phyloP scores from a whole-genome alignment of 2,888 invertebrate species.

The Andrena marginata region DNA sequence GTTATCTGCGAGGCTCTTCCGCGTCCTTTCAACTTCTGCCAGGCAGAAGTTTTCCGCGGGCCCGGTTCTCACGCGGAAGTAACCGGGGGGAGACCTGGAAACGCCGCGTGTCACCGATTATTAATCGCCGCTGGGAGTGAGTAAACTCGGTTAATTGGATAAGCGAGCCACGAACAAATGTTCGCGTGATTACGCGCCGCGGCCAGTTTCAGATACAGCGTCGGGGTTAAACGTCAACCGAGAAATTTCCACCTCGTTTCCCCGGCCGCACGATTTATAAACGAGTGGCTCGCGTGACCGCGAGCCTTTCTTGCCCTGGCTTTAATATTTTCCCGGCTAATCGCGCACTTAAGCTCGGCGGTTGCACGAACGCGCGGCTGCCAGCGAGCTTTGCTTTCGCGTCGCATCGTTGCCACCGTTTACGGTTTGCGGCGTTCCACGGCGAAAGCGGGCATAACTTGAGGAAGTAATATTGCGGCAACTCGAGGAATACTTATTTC shows the following conservation, averaged over 20 bases:
- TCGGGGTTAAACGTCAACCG: slow-evolving; percentile 36
- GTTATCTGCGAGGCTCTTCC: slow-evolving; percentile 19
- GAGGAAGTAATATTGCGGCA: not conserved
- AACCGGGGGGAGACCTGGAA: slow-evolving; percentile 7
- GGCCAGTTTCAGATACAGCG: slow-evolving; percentile 1
- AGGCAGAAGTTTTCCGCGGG: not conserved
- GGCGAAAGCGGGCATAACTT: not conserved
- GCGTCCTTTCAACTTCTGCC: slow-evolving; percentile 10
- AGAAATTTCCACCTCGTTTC: slow-evolving; percentile 50
- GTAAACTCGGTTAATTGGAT: slow-evolving; percentile 61
- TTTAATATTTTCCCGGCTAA: slow-evolving; percentile 52
- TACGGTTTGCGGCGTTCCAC: not conserved
- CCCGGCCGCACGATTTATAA: slow-evolving; percentile 47
- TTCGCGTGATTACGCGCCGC: slow-evolving; percentile 36
- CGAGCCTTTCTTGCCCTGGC: slow-evolving; percentile 14
- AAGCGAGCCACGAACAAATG: slow-evolving; percentile 23
- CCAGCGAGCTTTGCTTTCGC: not conserved
- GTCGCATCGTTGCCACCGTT: not conserved
- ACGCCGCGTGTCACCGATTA: slow-evolving; percentile 24
- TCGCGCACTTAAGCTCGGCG: slow-evolving; percentile 6
- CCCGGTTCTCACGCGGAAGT: slow-evolving; percentile 43
- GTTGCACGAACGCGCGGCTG: slow-evolving; percentile 5
- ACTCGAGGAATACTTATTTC: not conserved
- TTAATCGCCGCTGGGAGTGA: slow-evolving; percentile 46
- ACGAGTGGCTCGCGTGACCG: slow-evolving; percentile 60